These are phyloP conservation scores for Cerceris ruficornis DNA, from an alignment of 2,888 invertebrate genomes.

Conservation along the genomic window DNA sequence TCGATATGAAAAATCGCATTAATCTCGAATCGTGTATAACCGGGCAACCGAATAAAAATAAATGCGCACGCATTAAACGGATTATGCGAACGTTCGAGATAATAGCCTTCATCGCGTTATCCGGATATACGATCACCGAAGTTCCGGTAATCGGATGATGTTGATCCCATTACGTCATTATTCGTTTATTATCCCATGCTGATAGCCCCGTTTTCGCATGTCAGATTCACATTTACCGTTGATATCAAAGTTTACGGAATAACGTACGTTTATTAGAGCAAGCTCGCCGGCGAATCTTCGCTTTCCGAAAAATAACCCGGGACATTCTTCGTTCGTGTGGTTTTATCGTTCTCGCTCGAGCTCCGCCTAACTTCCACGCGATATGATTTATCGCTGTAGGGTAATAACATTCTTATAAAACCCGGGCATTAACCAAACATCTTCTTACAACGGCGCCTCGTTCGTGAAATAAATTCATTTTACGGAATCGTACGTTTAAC, in stretches of 20 bases:
- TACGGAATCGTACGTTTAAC: too few species aligned
- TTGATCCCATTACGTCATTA: conserved; percentile 42
- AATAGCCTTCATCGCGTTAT: conserved; percentile 40
- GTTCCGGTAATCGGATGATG: conserved; percentile 46
- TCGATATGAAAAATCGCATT: conserved; percentile 7
- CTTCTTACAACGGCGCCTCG: too few species aligned
- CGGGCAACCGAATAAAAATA: conserved; percentile 22
- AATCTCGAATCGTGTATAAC: conserved; percentile 22
- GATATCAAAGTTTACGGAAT: conserved; percentile 30
- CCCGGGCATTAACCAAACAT: not conserved
- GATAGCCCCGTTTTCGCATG: conserved; percentile 12
- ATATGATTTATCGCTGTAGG: not conserved
- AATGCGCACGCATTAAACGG: conserved; percentile 37
- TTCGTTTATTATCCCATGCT: conserved; percentile 38
- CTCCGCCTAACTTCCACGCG: not conserved
- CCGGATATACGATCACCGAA: conserved; percentile 36
- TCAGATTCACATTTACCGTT: not conserved
- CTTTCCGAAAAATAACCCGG: conserved; percentile 10
- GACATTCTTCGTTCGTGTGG: conserved; percentile 35
- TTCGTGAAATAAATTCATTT: too few species aligned
- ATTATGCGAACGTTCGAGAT: conserved; percentile 30
- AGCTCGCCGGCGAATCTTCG: conserved; percentile 29
- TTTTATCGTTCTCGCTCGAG: conserved; percentile 27
- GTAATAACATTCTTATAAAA: not conserved
- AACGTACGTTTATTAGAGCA: conserved; percentile 42